Conservation (phyloP, 2,113 vertebrate species). For the Tragelaphus strepsiceros region DNA sequence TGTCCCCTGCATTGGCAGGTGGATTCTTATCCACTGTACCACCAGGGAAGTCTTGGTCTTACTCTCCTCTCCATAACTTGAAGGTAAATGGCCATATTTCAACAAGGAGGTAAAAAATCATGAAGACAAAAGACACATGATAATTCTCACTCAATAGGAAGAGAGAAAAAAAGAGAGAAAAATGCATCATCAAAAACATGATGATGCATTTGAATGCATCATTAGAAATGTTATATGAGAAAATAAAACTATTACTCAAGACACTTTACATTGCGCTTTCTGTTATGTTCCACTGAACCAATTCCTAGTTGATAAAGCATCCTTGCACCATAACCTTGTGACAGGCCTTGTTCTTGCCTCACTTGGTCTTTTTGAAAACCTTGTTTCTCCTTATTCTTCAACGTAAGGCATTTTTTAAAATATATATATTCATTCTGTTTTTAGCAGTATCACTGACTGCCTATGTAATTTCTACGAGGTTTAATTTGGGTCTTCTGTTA, state of each 20-base stretch:
- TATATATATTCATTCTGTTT: neutral
- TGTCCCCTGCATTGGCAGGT: neutral
- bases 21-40: neutral
- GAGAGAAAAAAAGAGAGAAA: neutral
- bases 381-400: neutral
- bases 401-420: neutral
- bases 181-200: neutral
- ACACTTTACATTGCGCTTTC: neutral
- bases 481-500: neutral
- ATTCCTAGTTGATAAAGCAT: neutral
- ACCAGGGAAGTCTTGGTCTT: neutral
- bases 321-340: neutral
- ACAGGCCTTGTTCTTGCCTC: neutral
- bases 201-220: neutral
- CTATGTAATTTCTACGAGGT: neutral
- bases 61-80: neutral
- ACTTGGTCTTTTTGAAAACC: neutral
- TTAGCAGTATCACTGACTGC: neutral
- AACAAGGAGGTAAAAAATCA: neutral
- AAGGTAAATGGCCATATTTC: neutral
- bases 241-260: neutral
- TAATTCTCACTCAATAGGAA: neutral
- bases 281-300: neutral
- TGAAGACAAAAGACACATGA: neutral
- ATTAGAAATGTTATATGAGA: neutral